Base-by-base conservation (phyloP, 2,888 invertebrate genomes). In the Lasioglossum malachurum region DNA sequence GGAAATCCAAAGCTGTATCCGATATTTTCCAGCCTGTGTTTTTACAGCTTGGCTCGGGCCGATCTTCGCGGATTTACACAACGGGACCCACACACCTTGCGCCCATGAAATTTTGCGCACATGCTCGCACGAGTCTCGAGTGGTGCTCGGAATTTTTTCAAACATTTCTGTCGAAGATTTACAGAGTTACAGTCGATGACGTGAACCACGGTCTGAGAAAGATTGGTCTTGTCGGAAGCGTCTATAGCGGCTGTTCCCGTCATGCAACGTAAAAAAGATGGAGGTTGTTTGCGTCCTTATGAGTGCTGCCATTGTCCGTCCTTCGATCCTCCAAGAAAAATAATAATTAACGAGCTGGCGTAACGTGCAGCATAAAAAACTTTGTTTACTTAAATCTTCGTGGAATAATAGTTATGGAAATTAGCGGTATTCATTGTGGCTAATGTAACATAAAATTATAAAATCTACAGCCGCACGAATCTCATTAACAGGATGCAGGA, bases 1-100 rank as follows among this genome's bases (percentile, higher is more conserved):
- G 79, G 72, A 79, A 84, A 84, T 83, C 79, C 67, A 23, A 8
- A 53, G 79, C 44, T 71, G 75, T 3, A n/a, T 72, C 53, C 46
- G 72, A 83, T 57, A 78, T 72, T 83, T 84, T 57, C 71, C 27
- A 44, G 53, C 64, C 53, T 31, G 60, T 44, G 71, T 84, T 75
- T 74, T 78, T 78, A 23, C 53, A 53, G 23, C 53, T 10, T 53
- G 23, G 23, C 23, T 23, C 23, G 23, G 23, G 2, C 23, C 53
- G 23, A 53, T 82, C 78, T 12, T 31, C 60, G 60, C 27, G 60
- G 31, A 60, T 60, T 27, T 16, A 14, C 27, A 31, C 27, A 27
- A 23, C 53, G 53, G 23, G n/a, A n/a, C 10, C 53, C 53, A 10
- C 10, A 10, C n/a, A n/a, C 53, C n/a, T n/a, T n/a, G 23, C 53